Base-by-base conservation (phyloP, 2,797 vertebrate genomes). In the Fundulus diaphanus region DNA sequence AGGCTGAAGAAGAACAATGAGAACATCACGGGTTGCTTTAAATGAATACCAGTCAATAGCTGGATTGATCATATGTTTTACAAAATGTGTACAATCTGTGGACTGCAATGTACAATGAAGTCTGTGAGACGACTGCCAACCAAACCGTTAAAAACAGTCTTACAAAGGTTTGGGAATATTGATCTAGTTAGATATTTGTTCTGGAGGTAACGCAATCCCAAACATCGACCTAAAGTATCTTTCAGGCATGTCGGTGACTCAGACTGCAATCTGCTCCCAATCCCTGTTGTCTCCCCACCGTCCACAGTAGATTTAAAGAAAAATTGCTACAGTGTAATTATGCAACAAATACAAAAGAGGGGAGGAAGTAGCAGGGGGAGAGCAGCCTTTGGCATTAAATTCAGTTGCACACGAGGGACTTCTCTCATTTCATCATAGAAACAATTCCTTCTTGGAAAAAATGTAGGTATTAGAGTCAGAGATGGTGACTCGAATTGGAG, bases 101-200 rank as follows among this genome's bases (percentile, higher is more conserved):
- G 37, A 65, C 31, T 37, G 37, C 63, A 22, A 22, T 22, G 18
- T 31, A 20, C 3, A 7, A 16, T 44, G 42, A 24, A 68, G 13
- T 29, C n/a, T 68, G 22, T 37, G 13, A 40, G 40, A 22, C 13
- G 13, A 54, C 8, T 59, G 13, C 12, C 11, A 49, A 9, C 8
- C 22, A 8, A 8, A 42, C 7, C 16, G 70, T 31, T 40, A 27
- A 42, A 44, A 42, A 37, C 8, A 20, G 29, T 44, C 33, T 22
- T 35, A 5, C 20, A 37, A 24, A 1, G n/a, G 9, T 24, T 65
- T 29, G 16, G 40, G 44, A 56, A 56, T 33, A 54, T 44, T 65
- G 12, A 2, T 0, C 37, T 2, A 0, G 18, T 67, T 66, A 1
- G 24, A 2, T 24, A 42, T 65, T 42, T 20, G 12, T 37, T 15